Conservation (phyloP, 2,797 vertebrate species). For the Echiichthys vipera region DNA sequence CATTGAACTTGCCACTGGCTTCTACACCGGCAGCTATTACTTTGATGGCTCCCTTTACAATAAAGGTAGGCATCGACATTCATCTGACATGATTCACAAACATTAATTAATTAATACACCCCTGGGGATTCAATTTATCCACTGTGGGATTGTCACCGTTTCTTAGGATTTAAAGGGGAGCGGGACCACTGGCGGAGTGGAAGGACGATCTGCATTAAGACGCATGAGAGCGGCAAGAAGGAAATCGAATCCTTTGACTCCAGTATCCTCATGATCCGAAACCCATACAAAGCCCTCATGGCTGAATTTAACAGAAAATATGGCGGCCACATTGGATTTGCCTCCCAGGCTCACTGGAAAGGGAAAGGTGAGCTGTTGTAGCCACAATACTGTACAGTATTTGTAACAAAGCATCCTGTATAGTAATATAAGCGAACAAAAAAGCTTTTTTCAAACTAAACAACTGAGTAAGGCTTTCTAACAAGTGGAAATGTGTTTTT, state of each 20-base stretch:
- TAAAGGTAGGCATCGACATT: conserved; percentile 86
- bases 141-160: conserved; percentile 10
- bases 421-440: background rate
- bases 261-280: conserved; percentile 93
- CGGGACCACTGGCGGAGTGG: conserved; percentile 96
- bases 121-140: conserved; percentile 4
- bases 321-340: conserved; percentile 96
- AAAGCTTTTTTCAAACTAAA: background rate
- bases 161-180: conserved; percentile 94
- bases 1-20: conserved; percentile 95
- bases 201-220: conserved; percentile 95
- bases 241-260: conserved; percentile 95
- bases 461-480: background rate
- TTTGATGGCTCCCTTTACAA: conserved; percentile 98
- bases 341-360: conserved; percentile 95
- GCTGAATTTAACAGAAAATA: conserved; percentile 98
- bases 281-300: conserved; percentile 98
- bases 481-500: background rate
- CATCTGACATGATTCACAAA: background rate
- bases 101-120: background rate
- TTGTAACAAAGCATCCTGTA: background rate
- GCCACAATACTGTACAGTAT: too few relatives aligned
- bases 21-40: conserved; percentile 98
- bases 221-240: conserved; percentile 95
- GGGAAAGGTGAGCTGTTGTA: conserved; percentile 90